phyloP scores from a whole-genome alignment of 2,797 vertebrate species.

The Pseudopleuronectes americanus region DNA sequence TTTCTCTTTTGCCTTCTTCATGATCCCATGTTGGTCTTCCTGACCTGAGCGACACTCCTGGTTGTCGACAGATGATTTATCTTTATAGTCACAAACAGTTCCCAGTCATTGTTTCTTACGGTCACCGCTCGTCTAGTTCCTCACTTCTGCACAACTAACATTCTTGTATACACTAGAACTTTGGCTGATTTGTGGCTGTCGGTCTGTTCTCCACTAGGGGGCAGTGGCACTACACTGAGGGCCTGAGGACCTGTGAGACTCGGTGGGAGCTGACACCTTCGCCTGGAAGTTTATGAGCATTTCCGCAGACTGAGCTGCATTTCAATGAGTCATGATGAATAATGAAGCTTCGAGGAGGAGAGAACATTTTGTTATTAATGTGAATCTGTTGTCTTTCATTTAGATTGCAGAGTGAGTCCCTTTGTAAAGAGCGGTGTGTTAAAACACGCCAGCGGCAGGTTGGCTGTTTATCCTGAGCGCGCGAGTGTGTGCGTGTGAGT shows the following conservation, averaged over 20 bases:
- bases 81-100: conserved; percentile 2
- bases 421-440: conserved; percentile 70
- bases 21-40: not conserved
- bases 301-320: conserved; percentile 59
- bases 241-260: not conserved
- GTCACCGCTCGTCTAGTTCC: not conserved
- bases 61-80: not conserved
- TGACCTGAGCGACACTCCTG: not conserved
- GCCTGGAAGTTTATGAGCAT: conserved; percentile 51
- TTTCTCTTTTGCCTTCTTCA: conserved; percentile 1
- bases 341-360: conserved; percentile 63
- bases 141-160: not conserved
- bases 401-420: conserved; percentile 58
- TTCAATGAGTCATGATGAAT: conserved; percentile 73
- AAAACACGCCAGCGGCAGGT: conserved; percentile 52
- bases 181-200: conserved; percentile 13
- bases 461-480: conserved; percentile 59
- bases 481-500: conserved; percentile 14
- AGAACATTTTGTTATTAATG: conserved; percentile 71
- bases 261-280: conserved; percentile 43
- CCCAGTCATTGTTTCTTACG: not conserved
- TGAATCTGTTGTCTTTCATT: conserved; percentile 75
- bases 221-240: conserved; percentile 67
- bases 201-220: conserved; percentile 68
- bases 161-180: not conserved